phyloP scores from a whole-genome alignment of 1,140 invertebrate species.

The Antheraea pernyi region DNA sequence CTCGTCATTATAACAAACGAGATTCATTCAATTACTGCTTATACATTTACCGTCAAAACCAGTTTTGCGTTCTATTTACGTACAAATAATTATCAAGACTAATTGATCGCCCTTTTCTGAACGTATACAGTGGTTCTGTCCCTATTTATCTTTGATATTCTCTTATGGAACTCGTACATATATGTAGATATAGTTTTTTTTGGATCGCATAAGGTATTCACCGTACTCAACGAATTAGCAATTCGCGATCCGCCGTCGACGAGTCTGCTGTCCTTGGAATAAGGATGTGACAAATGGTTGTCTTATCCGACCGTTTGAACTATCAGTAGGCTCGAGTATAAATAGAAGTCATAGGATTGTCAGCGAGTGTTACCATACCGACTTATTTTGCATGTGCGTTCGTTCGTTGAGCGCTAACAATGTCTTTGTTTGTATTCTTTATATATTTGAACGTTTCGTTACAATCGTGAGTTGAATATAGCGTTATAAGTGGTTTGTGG shows the following conservation, averaged over 20 bases:
- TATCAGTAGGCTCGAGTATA: conserved; percentile 22
- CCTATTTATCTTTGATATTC: conserved; percentile 39
- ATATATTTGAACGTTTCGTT: conserved; percentile 6
- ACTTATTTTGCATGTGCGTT: conserved; percentile 1
- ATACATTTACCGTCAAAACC: conserved; percentile 24
- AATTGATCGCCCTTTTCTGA: conserved; percentile 28
- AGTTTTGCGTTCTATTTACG: conserved; percentile 25
- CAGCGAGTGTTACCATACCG: conserved; percentile 15
- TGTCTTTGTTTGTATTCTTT: not conserved
- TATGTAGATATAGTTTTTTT: conserved; percentile 40
- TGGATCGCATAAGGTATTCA: conserved; percentile 64
- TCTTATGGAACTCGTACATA: conserved; percentile 25
- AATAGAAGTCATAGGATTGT: conserved; percentile 14
- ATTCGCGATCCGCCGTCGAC: conserved; percentile 51
- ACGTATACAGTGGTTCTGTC: conserved; percentile 20
- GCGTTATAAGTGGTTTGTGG: not conserved
- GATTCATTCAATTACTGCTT: not conserved
- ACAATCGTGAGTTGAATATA: conserved; percentile 8
- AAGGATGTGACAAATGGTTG: conserved; percentile 60
- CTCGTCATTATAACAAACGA: not conserved
- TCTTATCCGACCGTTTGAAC: conserved; percentile 47
- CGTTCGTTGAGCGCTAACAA: not conserved
- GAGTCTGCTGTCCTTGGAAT: conserved; percentile 62
- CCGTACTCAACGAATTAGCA: conserved; percentile 62
- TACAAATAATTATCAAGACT: conserved; percentile 31